Evolutionary conservation across 1,140 invertebrate species (phyloP), one percentile per base, ranked within the genome.

Genomic region (Brachionus sp.): DNA sequence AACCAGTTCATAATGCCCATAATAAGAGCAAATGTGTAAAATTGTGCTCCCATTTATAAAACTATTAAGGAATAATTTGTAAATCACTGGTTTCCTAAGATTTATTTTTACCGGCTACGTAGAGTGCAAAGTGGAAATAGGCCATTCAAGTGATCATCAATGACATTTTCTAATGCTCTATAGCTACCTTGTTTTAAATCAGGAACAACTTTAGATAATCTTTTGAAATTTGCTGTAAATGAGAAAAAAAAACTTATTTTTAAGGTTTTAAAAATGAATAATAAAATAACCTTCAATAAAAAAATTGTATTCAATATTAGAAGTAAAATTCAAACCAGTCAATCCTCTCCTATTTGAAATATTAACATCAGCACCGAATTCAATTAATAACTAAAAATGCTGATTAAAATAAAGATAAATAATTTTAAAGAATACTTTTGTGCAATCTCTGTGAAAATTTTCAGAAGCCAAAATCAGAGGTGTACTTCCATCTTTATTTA

Each of bases 1-100:
- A 39, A 94, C 88, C 10, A 93, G 86, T 62, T 90, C 90, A 53
- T 91, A 90, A 86, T 93, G 92, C 25, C 93, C 93, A 87, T 93
- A 93, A 73, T 93, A 92, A 64, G 92, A 91, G n/a, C 93, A 90
- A 68, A 92, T 92, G 86, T 94, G 93, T 39, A 94, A 90, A 42
- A 93, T 87, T 1, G 93, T 93, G 85, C 92, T 91, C 83, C 92
- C 92, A 85, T 92, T 92, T 84, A 89, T 86, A 77, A 86, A 88
- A 44, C 88, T 89, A 42, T 57, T 19, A 73, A 64, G 73, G 78
- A 25, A 84, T 77, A 33, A 68, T 13, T 42, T 19, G 12, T n/a
- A 5, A n/a, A n/a, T n/a, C n/a, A n/a, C n/a, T n/a, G n/a, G n/a
- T n/a, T n/a, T n/a, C n/a, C n/a, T n/a, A n/a, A n/a, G n/a, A n/a